phyloP scores from a whole-genome alignment of 2,113 vertebrate genomes.

The Thymallus thymallus region DNA sequence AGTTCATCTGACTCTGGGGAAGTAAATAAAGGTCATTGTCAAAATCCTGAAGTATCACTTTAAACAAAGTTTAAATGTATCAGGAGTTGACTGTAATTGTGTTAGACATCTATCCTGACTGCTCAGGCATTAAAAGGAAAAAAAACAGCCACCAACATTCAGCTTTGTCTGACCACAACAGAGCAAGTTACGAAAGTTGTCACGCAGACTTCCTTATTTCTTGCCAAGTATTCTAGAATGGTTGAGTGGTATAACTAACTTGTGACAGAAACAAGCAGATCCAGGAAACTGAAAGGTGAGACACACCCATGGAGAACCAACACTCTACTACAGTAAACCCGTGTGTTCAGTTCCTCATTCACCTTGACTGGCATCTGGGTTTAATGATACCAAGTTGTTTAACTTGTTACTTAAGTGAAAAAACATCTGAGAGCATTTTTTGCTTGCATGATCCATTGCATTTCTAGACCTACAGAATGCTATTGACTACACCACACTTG shows the following conservation, averaged over 20 bases:
- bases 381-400: neutral
- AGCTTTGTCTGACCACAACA: constrained; percentile 4
- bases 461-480: too few species aligned
- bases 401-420: neutral
- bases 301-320: neutral
- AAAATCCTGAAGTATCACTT: too few species aligned
- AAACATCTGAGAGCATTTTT: neutral
- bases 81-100: neutral
- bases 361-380: neutral
- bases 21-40: too few species aligned
- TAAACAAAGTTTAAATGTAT: neutral
- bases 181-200: neutral
- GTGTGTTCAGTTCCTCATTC: neutral
- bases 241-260: neutral
- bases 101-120: neutral
- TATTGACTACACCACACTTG: too few species aligned
- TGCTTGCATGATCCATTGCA: too few species aligned
- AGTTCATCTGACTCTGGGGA: too few species aligned
- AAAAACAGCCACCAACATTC: constrained; percentile 69
- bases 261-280: neutral
- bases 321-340: neutral
- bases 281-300: neutral
- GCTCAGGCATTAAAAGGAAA: neutral
- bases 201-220: neutral
- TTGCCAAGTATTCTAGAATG: neutral